Evolutionary conservation across 1,140 invertebrate species (phyloP), one percentile per base, ranked within the genome.

Genomic region (Drosophila dunni): DNA sequence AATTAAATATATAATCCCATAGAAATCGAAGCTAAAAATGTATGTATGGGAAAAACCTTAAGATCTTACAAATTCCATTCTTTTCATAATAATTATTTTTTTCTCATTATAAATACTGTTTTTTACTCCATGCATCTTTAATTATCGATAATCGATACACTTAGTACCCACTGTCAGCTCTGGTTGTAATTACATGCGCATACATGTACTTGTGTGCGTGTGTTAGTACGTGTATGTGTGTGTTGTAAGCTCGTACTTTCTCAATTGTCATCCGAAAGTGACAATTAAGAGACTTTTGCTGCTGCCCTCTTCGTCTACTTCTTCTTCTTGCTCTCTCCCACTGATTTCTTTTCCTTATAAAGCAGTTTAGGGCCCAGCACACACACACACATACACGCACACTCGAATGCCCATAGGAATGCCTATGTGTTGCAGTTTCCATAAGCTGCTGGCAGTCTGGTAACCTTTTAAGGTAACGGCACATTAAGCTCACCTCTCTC

Each of bases 211-310:
- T 45, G 45, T 38, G 48, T 58, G 64, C 64, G 33, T 17, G 44
- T 53, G 11, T 34, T 7, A 9, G 8, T 46, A 15, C 34, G 36
- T 51, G 13, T 69, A n/a, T 38, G 44, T 20, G 24, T 45, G 38
- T 67, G 46, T 38, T 36, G 24, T 66, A 56, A n/a, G 51, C 40
- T 13, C 38, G 65, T 62, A 83, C 81, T 84, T 84, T 85, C 78
- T 68, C 69, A 75, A 85, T 78, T 71, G 69, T 38, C 78, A 53
- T 46, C 62, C 45, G 65, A 80, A 80, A 73, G 72, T 76, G 76
- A 80, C 75, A 76, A 76, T 58, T 56, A 57, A 48, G 38, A 45
- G 34, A 51, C 9, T 29, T 29, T 29, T 29, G 15, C 5, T 34
- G 56, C 56, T 11, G 20, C 17, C 17, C 10, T 42, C 36, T 63